Percentiles rank a stretch among this genome's conserved stretches.
Evolutionary conservation across 1,140 invertebrate species (phyloP).

Genomic region (Neodiprion pinetum): DNA sequence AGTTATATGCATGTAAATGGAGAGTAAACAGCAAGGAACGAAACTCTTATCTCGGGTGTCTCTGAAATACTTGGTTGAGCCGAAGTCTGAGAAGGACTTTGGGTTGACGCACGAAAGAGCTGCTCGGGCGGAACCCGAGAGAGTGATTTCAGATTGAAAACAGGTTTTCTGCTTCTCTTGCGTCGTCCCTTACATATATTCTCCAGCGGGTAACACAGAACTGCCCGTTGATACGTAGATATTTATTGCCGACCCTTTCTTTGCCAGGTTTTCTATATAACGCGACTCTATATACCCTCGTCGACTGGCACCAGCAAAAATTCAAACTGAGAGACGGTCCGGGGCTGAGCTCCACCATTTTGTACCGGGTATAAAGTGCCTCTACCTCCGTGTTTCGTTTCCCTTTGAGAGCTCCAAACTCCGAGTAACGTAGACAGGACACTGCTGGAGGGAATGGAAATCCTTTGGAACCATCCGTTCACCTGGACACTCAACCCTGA

Average conservation of each 20-base stretch:
- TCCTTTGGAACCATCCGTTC: background rate
- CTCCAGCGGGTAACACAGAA: background rate
- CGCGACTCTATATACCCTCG: too few relatives aligned
- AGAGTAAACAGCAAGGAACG: too few relatives aligned
- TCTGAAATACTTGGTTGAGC: background rate
- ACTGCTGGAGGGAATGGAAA: background rate
- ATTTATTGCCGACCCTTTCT: background rate
- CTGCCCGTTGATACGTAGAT: background rate
- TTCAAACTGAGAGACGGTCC: too few relatives aligned
- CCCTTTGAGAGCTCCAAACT: background rate
- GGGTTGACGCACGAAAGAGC: background rate
- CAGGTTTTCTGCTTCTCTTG: background rate
- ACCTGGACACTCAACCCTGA: background rate
- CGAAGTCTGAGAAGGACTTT: background rate
- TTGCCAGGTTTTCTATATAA: too few relatives aligned
- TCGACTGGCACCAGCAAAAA: too few relatives aligned
- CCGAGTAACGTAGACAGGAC: background rate
- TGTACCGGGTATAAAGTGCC: background rate
- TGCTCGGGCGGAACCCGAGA: background rate
- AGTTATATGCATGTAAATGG: too few relatives aligned
- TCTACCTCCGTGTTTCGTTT: background rate
- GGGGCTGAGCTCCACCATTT: background rate
- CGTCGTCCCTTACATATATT: background rate
- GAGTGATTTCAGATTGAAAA: conserved; percentile 1
- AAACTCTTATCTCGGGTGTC: background rate